Evolutionary conservation across 2,888 invertebrate species (phyloP).

Genomic region (Antitype chi): DNA sequence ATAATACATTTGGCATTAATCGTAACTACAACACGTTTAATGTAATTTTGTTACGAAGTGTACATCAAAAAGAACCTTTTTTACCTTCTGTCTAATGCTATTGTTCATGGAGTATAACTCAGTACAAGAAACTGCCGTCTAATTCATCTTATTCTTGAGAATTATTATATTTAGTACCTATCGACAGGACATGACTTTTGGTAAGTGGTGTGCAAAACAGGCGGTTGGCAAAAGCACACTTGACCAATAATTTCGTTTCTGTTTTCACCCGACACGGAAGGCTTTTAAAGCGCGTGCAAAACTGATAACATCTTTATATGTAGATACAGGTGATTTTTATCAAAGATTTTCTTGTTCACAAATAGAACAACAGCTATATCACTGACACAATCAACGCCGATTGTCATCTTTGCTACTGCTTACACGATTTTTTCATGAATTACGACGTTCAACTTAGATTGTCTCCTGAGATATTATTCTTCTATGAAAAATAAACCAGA

Average conservation of each 20-base stretch:
- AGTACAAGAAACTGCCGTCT: neutral
- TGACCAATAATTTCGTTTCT: neutral
- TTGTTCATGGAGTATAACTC: no score
- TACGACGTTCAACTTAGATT: neutral
- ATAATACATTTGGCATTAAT: no score
- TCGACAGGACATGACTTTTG: neutral
- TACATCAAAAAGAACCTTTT: no score
- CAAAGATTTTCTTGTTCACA: conserved; percentile 7
- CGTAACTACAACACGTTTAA: no score
- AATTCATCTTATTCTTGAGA: neutral
- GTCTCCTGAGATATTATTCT: conserved; percentile 29
- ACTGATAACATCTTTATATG: neutral
- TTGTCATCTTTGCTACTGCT: conserved; percentile 8
- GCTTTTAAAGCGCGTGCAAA: conserved; percentile 2
- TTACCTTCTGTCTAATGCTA: no score
- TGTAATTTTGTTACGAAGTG: no score
- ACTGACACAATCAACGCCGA: conserved; percentile 15
- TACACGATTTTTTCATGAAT: neutral
- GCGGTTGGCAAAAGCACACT: neutral
- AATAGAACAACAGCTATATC: neutral
- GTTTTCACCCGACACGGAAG: neutral
- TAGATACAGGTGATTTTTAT: conserved; percentile 3
- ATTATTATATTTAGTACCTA: neutral
- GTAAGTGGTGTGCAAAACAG: neutral
- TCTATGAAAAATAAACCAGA: conserved; percentile 42